Evolutionary conservation across 1,140 invertebrate genomes (phyloP).

Genomic region (Pollicipes pollicipes): DNA sequence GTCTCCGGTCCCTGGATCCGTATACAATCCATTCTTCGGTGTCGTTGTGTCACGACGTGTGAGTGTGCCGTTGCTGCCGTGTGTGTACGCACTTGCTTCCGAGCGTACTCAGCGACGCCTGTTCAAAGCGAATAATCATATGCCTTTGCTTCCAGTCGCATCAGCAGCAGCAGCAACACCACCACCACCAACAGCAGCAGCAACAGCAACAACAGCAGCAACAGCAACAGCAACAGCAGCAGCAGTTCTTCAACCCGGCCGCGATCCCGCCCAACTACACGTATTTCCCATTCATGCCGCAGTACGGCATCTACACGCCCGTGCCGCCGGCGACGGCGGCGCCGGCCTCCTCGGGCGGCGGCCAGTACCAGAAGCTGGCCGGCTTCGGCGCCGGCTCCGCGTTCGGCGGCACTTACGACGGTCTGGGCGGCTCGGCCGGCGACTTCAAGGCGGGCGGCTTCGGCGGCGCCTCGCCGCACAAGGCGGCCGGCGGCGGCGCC

Average conservation of each 20-base stretch:
- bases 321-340: background rate
- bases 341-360: background rate
- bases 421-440: background rate
- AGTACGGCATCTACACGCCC: constrained; percentile 4
- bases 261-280: constrained; percentile 2
- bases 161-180: too few species aligned
- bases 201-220: too few species aligned
- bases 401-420: background rate
- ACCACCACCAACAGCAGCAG: too few species aligned
- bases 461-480: background rate
- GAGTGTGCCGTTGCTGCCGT: too few species aligned
- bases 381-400: background rate
- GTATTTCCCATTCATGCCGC: background rate
- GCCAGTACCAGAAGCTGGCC: background rate
- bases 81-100: too few species aligned
- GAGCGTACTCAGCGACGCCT: too few species aligned
- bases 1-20: too few species aligned
- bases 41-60: too few species aligned
- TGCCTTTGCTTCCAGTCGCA: too few species aligned
- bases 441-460: background rate
- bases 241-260: constrained; percentile 1
- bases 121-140: too few species aligned
- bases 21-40: too few species aligned
- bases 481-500: background rate
- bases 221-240: background rate